Conservation (phyloP, 2,113 vertebrate genomes). For the Xenotilapia longispinis region DNA sequence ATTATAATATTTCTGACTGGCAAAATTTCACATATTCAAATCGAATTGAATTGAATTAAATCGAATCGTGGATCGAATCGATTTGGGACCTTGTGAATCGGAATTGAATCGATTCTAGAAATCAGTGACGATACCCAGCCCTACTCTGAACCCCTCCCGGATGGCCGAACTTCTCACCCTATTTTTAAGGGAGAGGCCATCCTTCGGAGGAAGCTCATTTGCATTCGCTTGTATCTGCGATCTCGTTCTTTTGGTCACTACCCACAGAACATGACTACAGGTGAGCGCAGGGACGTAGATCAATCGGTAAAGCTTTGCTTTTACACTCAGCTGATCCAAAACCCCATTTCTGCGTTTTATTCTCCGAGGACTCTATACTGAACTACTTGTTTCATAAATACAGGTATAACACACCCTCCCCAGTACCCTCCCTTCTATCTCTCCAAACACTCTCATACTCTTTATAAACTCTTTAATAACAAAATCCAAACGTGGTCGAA, state of each 20-base stretch:
- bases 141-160: fast-evolving
- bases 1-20: no score
- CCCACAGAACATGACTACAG: not conserved
- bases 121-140: no score
- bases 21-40: no score
- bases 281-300: not conserved
- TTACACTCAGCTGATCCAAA: not conserved
- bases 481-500: not conserved
- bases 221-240: fast-evolving
- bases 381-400: not conserved
- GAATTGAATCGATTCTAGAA: no score
- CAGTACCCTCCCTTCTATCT: not conserved
- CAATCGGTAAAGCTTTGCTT: fast-evolving
- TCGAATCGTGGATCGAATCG: no score
- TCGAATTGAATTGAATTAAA: no score
- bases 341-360: fast-evolving
- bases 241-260: not conserved
- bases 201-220: not conserved
- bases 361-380: not conserved
- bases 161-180: not conserved
- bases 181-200: not conserved
- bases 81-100: no score
- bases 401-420: not conserved
- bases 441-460: not conserved
- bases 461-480: not conserved